A percentile compares a stretch with the other conserved stretches of the same genome.
Conservation (phyloP, 2,113 vertebrate genomes). For the Thalassoma bifasciatum region DNA sequence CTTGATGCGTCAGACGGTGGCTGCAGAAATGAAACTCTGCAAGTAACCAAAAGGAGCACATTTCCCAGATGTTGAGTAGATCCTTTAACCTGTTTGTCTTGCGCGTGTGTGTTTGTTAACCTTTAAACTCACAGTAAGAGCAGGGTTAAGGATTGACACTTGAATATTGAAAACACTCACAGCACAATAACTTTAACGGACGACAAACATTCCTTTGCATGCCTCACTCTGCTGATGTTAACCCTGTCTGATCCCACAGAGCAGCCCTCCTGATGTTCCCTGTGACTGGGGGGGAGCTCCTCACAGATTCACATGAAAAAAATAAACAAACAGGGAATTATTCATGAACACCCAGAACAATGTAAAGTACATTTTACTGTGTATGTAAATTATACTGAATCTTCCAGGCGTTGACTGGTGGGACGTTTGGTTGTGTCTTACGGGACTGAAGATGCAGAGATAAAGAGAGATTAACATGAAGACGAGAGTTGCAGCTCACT, state of each 20-base stretch:
- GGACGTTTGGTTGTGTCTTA: conserved; percentile 1
- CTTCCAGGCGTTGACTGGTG: not conserved
- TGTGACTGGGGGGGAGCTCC: not conserved
- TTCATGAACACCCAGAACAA: conserved; percentile 27
- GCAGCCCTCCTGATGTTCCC: conserved; percentile 1
- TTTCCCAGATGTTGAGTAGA: not conserved
- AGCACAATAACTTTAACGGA: conserved; percentile 42
- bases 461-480: conserved; percentile 19
- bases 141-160: conserved; percentile 29
- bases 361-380: conserved; percentile 36
- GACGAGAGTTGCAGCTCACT: conserved; percentile 17
- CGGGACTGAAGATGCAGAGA: conserved; percentile 10
- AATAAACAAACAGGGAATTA: conserved; percentile 15
- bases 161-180: conserved; percentile 19
- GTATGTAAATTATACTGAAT: conserved; percentile 35
- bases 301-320: not conserved
- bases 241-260: not conserved
- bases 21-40: not conserved
- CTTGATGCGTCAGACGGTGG: not conserved
- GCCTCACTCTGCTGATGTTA: conserved; percentile 11
- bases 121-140: not conserved
- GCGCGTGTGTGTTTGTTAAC: conserved; percentile 16
- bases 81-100: not conserved
- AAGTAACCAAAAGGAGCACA: no score
- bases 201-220: conserved; percentile 45